These are phyloP conservation scores for Rhabdomys pumilio DNA, from an alignment of 2,797 vertebrate genomes.

Conservation along the genomic window DNA sequence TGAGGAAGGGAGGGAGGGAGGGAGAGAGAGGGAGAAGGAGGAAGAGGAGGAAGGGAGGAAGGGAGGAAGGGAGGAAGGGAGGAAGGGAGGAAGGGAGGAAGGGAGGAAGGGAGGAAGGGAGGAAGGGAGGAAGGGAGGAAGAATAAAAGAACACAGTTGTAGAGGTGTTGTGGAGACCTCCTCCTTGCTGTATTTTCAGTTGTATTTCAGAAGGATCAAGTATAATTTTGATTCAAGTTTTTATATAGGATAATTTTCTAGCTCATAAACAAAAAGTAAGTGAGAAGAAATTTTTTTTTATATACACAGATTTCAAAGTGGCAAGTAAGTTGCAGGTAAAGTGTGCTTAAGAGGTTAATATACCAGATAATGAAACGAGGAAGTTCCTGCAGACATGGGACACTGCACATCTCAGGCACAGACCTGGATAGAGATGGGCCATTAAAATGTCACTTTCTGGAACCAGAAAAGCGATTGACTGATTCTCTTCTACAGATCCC, in stretches of 20 bases:
- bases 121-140: neutral
- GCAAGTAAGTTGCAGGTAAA: neutral
- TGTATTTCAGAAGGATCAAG: neutral
- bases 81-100: too few relatives aligned
- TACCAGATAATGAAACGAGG: neutral
- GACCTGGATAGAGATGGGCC: neutral
- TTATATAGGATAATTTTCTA: conserved; percentile 4
- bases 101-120: neutral
- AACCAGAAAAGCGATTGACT: neutral
- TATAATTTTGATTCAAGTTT: conserved; percentile 47
- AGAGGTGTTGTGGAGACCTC: neutral
- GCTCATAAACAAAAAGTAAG: neutral
- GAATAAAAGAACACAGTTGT: neutral
- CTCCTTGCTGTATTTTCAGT: conserved; percentile 6
- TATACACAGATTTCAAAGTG: neutral
- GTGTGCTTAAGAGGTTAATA: neutral
- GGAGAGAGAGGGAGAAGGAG: neutral
- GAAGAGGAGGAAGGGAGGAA: too few relatives aligned
- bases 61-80: too few relatives aligned
- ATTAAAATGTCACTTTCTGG: neutral
- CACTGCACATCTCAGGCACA: neutral
- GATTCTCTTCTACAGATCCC: neutral
- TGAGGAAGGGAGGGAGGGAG: neutral
- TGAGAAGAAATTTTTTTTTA: neutral
- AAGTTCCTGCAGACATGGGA: neutral